These are phyloP conservation scores for Sarcophilus harrisii DNA, from an alignment of 2,797 vertebrate genomes.

Conservation along the genomic window DNA sequence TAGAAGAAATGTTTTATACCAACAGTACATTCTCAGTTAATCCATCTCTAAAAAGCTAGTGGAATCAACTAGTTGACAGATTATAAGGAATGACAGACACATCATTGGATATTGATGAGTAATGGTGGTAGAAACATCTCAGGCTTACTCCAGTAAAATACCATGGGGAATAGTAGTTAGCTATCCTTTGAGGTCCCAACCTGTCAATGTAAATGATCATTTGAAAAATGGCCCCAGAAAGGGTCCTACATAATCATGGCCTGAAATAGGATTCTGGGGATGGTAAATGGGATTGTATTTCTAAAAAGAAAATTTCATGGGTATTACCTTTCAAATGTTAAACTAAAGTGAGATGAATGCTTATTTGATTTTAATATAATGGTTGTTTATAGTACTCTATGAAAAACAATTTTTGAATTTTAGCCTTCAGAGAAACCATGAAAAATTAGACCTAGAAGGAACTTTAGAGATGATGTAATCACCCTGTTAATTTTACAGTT, in stretches of 20 bases:
- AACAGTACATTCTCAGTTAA: neutral
- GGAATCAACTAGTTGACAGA: neutral
- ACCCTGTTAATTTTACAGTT: neutral
- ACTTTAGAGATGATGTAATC: neutral
- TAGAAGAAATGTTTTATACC: neutral
- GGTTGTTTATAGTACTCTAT: neutral
- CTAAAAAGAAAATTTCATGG: neutral
- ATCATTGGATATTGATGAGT: neutral
- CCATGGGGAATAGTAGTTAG: too few relatives aligned
- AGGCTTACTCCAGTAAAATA: neutral
- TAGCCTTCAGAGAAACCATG: neutral
- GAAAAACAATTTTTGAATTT: neutral
- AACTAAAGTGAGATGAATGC: neutral
- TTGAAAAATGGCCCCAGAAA: neutral
- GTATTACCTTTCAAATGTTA: neutral
- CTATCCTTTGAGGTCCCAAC: neutral
- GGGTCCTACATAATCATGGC: neutral
- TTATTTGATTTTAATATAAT: neutral
- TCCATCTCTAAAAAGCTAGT: neutral
- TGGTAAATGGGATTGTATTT: neutral
- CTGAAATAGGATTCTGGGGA: neutral
- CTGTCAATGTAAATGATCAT: neutral
- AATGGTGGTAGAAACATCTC: neutral
- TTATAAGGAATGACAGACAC: neutral
- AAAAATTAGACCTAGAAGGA: neutral